These are phyloP conservation scores for Chanos chanos DNA, from an alignment of 2,797 vertebrate genomes.

Conservation along the genomic window DNA sequence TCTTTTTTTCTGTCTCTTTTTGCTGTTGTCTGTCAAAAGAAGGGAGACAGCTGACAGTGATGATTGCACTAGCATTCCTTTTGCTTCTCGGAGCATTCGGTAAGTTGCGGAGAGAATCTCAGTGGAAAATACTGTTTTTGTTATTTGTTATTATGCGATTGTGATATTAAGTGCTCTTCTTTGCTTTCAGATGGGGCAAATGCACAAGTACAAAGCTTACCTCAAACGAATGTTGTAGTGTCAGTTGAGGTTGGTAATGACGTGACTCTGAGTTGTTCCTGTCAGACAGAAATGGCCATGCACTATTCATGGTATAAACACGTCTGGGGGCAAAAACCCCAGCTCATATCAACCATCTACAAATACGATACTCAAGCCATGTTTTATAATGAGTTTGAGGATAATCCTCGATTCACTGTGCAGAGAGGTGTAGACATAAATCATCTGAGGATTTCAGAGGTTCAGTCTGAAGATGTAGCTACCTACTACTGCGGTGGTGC, in stretches of 20 bases:
- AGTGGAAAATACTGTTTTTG: no score
- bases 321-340: slow-evolving; percentile 42
- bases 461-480: slow-evolving; percentile 53
- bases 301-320: slow-evolving; percentile 65
- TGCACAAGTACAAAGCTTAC: neutral
- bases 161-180: no score
- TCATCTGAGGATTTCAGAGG: slow-evolving; percentile 49
- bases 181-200: slow-evolving; percentile 14
- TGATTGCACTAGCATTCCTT: no score
- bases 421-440: slow-evolving; percentile 31
- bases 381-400: slow-evolving; percentile 31
- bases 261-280: slow-evolving; percentile 50
- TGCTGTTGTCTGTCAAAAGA: no score
- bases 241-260: slow-evolving; percentile 37
- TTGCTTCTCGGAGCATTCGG: no score
- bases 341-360: slow-evolving; percentile 49
- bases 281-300: slow-evolving; percentile 45
- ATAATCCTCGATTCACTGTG: slow-evolving; percentile 45
- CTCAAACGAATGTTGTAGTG: slow-evolving; percentile 22
- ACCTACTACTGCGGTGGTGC: slow-evolving; percentile 60
- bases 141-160: no score
- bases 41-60: no score
- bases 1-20: no score
- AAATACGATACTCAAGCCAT: slow-evolving; percentile 36
- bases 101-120: no score